Conservation (phyloP, 1,140 invertebrate genomes). For the Dryas iulia region DNA sequence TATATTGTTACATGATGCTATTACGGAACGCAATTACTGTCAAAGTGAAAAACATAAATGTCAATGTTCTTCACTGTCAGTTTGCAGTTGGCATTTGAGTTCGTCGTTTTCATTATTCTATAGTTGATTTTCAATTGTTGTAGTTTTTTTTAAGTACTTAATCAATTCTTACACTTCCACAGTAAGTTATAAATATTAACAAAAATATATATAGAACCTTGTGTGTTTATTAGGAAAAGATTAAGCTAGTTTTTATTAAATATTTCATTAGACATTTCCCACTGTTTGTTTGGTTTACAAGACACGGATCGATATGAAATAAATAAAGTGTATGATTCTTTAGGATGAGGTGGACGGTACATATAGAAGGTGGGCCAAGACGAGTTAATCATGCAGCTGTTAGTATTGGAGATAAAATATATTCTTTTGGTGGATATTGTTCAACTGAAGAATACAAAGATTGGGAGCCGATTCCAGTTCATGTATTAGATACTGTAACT, state of each 20-base stretch:
- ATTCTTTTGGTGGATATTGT: constrained; percentile 95
- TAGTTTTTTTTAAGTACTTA: background rate
- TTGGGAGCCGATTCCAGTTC: constrained; percentile 92
- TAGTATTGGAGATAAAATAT: constrained; percentile 89
- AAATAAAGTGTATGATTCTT: constrained; percentile 12
- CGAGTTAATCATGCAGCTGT: constrained; percentile 95
- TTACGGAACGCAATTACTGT: background rate
- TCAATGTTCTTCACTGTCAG: background rate
- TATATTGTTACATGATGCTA: background rate
- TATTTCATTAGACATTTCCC: background rate
- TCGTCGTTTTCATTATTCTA: background rate
- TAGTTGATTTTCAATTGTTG: background rate
- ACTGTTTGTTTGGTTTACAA: background rate
- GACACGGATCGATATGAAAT: background rate
- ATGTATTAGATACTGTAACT: constrained; percentile 90
- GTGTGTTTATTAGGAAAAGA: no score
- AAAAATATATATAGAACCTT: no score
- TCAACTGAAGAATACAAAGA: constrained; percentile 84
- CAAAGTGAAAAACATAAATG: background rate
- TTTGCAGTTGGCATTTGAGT: background rate
- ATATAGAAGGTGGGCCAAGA: constrained; percentile 89
- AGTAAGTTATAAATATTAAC: no score
- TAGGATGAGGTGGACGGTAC: constrained; percentile 86
- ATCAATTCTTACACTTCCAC: background rate
- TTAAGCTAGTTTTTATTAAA: no score